Evolutionary conservation across 2,888 invertebrate genomes (phyloP).

Genomic region (Vanessa cardui): DNA sequence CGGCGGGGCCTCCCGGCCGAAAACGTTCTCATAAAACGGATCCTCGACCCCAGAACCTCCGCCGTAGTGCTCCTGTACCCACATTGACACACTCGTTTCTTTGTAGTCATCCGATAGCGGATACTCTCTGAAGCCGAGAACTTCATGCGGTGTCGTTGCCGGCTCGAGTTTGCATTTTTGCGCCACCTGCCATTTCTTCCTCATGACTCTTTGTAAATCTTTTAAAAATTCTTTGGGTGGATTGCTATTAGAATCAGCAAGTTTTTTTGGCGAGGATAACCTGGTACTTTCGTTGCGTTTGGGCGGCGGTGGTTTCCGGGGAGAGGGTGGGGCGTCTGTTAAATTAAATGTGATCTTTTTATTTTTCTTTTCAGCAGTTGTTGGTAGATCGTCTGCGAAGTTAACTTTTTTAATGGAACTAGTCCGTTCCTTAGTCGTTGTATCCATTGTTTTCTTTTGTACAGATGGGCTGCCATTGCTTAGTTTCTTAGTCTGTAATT

Average conservation of each 20-base stretch:
- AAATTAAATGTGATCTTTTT: constrained; percentile 87
- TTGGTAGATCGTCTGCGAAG: constrained; percentile 83
- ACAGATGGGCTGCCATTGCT: constrained; percentile 65
- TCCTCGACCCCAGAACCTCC: constrained; percentile 63
- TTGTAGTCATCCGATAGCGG: constrained; percentile 88
- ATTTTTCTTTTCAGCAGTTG: constrained; percentile 78
- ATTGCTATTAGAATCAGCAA: constrained; percentile 87
- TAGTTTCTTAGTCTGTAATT: constrained; percentile 80
- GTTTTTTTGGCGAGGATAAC: constrained; percentile 89
- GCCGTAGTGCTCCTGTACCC: constrained; percentile 95
- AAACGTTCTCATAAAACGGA: constrained; percentile 90
- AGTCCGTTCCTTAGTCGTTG: constrained; percentile 41
- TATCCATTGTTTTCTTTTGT: constrained; percentile 75
- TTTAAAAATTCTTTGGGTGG: constrained; percentile 92
- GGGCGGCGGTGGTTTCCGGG: constrained; percentile 88
- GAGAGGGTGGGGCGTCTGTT: constrained; percentile 80
- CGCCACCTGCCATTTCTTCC: constrained; percentile 96
- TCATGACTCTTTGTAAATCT: constrained; percentile 95
- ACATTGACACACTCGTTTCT: constrained; percentile 93
- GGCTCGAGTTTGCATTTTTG: constrained; percentile 95
- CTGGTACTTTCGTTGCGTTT: constrained; percentile 89
- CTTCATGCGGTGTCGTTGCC: constrained; percentile 95
- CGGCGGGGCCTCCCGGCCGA: constrained; percentile 55
- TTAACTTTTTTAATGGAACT: constrained; percentile 81
- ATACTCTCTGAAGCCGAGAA: constrained; percentile 93